These are phyloP conservation scores for Dendronephthya gigantea DNA, from an alignment of 64 coral and sea anemone species.

Conservation along the genomic window DNA sequence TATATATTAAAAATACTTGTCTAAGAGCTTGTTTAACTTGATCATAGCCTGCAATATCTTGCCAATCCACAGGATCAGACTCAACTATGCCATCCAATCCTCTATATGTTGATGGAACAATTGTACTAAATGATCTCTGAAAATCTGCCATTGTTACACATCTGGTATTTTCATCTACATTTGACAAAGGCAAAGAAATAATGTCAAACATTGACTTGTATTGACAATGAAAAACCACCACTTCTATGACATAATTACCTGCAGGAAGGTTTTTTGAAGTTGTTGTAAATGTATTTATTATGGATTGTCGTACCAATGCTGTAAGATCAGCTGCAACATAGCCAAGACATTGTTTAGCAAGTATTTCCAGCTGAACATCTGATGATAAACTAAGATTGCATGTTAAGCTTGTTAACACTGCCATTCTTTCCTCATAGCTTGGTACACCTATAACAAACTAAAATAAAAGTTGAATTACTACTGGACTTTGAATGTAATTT, in stretches of 20 bases:
- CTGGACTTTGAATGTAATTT: too few species aligned
- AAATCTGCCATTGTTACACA: conserved; percentile 64
- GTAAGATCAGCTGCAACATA: conserved; percentile 92
- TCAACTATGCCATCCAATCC: conserved; percentile 70
- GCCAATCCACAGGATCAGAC: conserved; percentile 41
- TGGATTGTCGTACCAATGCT: conserved; percentile 64
- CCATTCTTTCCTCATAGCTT: conserved; percentile 45
- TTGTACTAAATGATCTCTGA: conserved; percentile 66
- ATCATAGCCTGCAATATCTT: conserved; percentile 63
- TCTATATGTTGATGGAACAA: conserved; percentile 80
- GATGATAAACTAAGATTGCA: conserved; percentile 31
- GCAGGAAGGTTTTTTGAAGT: neutral
- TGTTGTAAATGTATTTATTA: conserved; percentile 47
- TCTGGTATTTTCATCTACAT: neutral
- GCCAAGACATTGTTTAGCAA: conserved; percentile 71
- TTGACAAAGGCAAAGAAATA: neutral
- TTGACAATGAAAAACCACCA: too few species aligned
- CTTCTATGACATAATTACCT: neutral
- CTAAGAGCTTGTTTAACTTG: conserved; percentile 69
- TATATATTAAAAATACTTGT: conserved; percentile 58
- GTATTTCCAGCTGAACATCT: conserved; percentile 55
- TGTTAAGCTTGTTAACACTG: conserved; percentile 53
- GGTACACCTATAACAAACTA: conserved; percentile 91
- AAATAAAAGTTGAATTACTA: neutral
- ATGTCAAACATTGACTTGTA: too few species aligned